Evolutionary conservation across 2,888 invertebrate species (phyloP).

Genomic region (Agrochola lychnidis): DNA sequence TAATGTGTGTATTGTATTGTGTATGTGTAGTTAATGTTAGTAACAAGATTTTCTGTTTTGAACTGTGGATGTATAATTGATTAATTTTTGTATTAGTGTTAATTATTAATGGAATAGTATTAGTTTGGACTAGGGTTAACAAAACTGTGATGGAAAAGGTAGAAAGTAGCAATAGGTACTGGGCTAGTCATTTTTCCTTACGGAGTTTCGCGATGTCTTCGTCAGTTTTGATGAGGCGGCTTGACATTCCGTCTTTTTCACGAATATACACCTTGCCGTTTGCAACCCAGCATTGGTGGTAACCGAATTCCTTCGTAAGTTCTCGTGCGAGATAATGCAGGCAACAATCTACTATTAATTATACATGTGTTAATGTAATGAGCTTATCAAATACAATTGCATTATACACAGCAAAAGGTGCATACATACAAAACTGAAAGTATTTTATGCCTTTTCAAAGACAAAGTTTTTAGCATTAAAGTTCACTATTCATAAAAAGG

Average conservation of each 20-base stretch:
- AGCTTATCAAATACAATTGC: background rate
- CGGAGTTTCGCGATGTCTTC: too few relatives aligned
- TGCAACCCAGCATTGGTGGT: constrained; percentile 1
- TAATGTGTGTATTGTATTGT: background rate
- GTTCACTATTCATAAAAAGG: background rate
- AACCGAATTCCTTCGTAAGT: background rate
- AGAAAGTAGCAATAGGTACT: background rate
- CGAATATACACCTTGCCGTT: constrained; percentile 1
- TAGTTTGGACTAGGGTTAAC: background rate
- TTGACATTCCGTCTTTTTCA: too few relatives aligned
- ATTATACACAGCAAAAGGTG: background rate
- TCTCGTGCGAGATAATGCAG: too few relatives aligned
- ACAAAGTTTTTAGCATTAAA: too few relatives aligned
- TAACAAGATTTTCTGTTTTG: background rate
- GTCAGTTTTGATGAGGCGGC: too few relatives aligned
- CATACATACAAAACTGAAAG: background rate
- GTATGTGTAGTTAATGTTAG: constrained; percentile 11
- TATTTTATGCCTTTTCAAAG: background rate
- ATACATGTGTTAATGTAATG: too few relatives aligned
- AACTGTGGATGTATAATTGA: background rate
- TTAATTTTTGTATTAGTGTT: background rate
- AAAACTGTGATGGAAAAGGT: background rate
- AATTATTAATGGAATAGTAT: constrained; percentile 3
- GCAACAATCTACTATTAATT: too few relatives aligned
- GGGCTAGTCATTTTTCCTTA: too few relatives aligned